These are phyloP conservation scores for Lethenteron reissneri DNA, from an alignment of 2,113 vertebrate genomes.

Conservation along the genomic window DNA sequence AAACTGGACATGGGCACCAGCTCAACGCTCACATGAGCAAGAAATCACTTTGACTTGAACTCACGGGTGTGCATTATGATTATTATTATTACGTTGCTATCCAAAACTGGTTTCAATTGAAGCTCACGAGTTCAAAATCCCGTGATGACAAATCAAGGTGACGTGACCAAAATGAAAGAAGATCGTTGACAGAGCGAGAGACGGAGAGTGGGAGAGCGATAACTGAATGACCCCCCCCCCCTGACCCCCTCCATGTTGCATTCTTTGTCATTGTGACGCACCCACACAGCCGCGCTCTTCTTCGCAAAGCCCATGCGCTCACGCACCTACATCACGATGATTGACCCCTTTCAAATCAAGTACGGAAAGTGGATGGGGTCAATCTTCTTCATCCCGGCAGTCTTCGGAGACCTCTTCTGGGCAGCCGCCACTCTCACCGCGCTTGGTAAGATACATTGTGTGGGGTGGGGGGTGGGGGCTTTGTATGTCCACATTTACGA, in stretches of 20 bases:
- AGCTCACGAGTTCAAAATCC: neutral
- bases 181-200: neutral
- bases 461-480: too few relatives aligned
- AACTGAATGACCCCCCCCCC: neutral
- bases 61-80: too few relatives aligned
- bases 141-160: neutral
- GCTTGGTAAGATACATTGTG: constrained; percentile 21
- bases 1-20: too few relatives aligned
- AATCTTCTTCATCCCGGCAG: constrained; percentile 26
- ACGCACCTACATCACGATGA: constrained; percentile 36
- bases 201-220: neutral
- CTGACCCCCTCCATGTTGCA: neutral
- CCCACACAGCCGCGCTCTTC: constrained; percentile 24
- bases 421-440: constrained; percentile 44
- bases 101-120: too few relatives aligned
- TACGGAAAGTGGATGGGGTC: constrained; percentile 32
- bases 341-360: constrained; percentile 36
- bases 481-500: neutral
- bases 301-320: constrained; percentile 47
- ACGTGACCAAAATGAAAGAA: neutral
- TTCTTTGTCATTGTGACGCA: constrained; percentile 5
- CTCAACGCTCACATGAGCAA: too few relatives aligned
- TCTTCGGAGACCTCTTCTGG: constrained; percentile 35
- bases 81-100: too few relatives aligned
- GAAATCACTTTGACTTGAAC: too few relatives aligned